phyloP scores from a whole-genome alignment of 2,797 vertebrate species.

The Myiothlypis coronata region DNA sequence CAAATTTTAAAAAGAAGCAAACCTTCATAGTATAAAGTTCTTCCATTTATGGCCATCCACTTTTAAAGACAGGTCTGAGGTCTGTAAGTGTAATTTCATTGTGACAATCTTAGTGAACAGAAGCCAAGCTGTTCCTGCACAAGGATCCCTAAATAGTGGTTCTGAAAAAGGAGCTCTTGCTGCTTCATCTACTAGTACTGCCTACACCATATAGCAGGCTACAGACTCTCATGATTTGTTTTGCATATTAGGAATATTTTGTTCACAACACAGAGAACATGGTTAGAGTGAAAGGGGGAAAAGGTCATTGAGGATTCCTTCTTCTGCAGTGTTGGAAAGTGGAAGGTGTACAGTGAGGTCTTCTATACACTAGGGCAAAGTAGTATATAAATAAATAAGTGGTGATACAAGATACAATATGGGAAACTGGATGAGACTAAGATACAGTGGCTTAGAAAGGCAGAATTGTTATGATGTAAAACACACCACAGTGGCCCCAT shows the following conservation, averaged over 20 bases:
- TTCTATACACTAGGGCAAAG: not conserved
- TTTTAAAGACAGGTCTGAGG: not conserved
- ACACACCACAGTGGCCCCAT: not conserved
- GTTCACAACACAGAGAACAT: not conserved
- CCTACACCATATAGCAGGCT: not conserved
- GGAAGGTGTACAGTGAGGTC: not conserved
- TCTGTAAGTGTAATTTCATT: not conserved
- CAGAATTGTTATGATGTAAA: not conserved
- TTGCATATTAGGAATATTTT: not conserved
- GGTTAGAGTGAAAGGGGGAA: not conserved
- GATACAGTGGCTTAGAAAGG: not conserved
- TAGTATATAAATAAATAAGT: not conserved
- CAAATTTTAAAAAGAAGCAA: not conserved
- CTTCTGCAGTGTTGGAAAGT: not conserved
- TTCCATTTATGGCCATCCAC: not conserved
- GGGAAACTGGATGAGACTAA: not conserved
- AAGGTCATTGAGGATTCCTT: not conserved
- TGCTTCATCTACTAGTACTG: not conserved
- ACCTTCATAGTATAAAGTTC: not conserved
- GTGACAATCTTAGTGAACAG: not conserved
- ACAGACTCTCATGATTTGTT: not conserved
- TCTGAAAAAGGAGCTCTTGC: not conserved
- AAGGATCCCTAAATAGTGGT: not conserved
- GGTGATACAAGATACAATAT: not conserved
- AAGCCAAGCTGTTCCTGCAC: not conserved